Evolutionary conservation across 2,888 invertebrate species (phyloP).

Genomic region (Himalopsyche kuldschensis): DNA sequence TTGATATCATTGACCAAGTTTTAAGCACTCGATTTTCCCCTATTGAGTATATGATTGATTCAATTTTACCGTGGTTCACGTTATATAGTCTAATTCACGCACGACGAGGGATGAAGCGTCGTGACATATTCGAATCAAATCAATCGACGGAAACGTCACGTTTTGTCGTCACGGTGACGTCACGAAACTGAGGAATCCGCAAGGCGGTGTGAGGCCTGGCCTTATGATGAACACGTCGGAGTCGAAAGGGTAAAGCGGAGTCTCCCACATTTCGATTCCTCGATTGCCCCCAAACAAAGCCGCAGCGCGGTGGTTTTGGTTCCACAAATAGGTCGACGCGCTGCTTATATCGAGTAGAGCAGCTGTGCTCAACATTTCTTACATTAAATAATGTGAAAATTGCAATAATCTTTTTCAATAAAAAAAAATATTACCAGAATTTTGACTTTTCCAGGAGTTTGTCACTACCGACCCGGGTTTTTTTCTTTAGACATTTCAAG

Average conservation of each 20-base stretch:
- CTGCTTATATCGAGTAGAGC: no score
- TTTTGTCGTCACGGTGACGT: not conserved
- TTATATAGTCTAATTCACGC: not conserved
- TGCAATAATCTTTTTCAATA: no score
- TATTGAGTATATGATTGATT: not conserved
- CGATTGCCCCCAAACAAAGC: not conserved
- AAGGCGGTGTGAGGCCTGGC: not conserved
- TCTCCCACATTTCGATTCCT: not conserved
- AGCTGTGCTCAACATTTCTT: no score
- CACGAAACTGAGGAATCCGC: not conserved
- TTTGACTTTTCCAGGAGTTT: no score
- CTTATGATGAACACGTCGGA: not conserved
- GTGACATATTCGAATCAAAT: not conserved
- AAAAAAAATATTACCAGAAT: no score
- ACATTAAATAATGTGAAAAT: no score
- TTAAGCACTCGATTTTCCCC: no score
- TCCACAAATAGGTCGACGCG: not conserved
- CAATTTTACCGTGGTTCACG: not conserved
- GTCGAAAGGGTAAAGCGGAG: not conserved
- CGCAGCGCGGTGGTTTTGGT: not conserved
- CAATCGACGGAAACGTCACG: not conserved
- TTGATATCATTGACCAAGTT: no score
- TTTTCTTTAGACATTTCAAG: no score
- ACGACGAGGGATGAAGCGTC: not conserved
- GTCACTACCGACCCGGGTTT: no score